Base-by-base conservation (phyloP, 2,113 vertebrate genomes). In the Mustela lutreola region DNA sequence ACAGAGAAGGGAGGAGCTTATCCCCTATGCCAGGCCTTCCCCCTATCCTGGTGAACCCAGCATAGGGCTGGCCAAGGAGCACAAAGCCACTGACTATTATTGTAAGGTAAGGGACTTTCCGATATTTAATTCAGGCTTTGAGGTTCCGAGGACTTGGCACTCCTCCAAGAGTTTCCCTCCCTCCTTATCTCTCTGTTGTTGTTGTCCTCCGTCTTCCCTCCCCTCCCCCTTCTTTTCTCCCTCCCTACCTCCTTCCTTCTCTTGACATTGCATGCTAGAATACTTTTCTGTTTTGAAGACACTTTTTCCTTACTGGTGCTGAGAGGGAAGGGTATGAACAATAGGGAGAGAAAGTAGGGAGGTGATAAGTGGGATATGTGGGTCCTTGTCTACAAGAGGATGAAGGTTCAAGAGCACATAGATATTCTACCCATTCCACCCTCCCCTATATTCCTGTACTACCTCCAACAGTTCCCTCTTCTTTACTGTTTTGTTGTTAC, bases 171-270 rank as follows among this genome's bases (percentile, higher is more conserved):
- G 36, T 56, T n/a, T 89, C 39, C 39, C 73, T 62, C 70, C 24
- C 6, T 15, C 11, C 22, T 50, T 11, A 18, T 33, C 7, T 26
- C 28, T 65, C 36, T 75, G 26, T 48, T 31, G n/a, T 53, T 36
- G 1, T 33, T 22, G 11, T 33, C 9, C 4, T 70, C 39, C 39
- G 39, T 11, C 33, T 67, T 33, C 16, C 45, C 2, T 15, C 31
- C 45, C 39, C 2, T 71, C 48, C 5, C 33, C n/a, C 1, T 1
- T 19, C 16, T 33, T 1, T 0, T 21, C 42, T 15, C 8, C 1
- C 26, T 10, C 18, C 0, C 26, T 7, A 7, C 21, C 21, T 63
- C 50, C 31, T 4, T 39, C n/a, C 19, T 48, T 89, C 33, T 76
- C 60, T 65, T 42, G 58, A 22, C 12, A 39, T 83, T 87, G 24